Base-by-base conservation (phyloP, 2,888 invertebrate species). In the Gnatocerus cornutus region DNA sequence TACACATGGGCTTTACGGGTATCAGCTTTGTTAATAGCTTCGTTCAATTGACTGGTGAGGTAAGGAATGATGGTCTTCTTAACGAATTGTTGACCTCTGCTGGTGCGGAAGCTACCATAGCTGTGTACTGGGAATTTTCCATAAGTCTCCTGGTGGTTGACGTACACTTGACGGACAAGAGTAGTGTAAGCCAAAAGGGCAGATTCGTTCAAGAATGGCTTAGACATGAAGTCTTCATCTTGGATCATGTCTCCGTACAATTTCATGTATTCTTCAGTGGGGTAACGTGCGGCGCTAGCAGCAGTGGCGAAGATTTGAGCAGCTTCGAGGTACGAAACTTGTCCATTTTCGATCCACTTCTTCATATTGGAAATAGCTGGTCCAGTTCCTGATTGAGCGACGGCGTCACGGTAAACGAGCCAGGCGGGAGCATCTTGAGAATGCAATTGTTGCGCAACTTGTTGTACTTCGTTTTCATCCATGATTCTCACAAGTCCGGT, bases 361-460 rank as follows among this genome's bases (percentile, higher is more conserved):
- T 88, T 87, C 75, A 92, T 87, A 73, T 86, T 86, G 61, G 88
- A 79, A 74, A 91, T 87, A 48, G 92, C 90, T 0, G 92, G 91
- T 46, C 89, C 88, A n/a, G 92, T 92, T 61, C 92, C 93, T 16
- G 89, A 86, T 82, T 91, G 88, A 8, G 88, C 86, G 1, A 92
- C 86, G 16, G 90, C 90, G 76, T 92, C 92, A 53, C 91, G 89
- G 84, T 87, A 90, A n/a, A 88, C 87, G 81, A 84, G 86, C 90
- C 91, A 91, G 77, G 88, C 86, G 56, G 68, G 82, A 86, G 62
- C 87, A 85, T 82, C 77, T 12, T 82, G 79, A 9, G 74, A 69
- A 14, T 89, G 89, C 59, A 91, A 83, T 73, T 86, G 83, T 41
- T 86, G 85, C 70, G 88, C 87, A n/a, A 86, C 86, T 76, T 89